Conservation (phyloP, 2,113 vertebrate species). For the Pygoscelis antarcticus region DNA sequence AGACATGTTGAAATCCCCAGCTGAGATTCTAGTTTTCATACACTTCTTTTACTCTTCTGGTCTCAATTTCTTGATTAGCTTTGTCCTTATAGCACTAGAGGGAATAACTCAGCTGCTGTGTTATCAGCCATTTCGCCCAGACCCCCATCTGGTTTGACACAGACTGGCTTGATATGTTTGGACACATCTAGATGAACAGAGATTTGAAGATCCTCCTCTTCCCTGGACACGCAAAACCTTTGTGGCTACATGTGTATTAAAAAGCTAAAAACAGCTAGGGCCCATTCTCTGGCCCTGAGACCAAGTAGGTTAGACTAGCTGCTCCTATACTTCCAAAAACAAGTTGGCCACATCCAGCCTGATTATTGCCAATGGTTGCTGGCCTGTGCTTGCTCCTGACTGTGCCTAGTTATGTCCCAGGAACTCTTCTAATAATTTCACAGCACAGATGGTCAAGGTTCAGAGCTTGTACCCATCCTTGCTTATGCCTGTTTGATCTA, state of each 20-base stretch:
- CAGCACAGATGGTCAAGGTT: neutral
- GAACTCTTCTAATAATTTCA: neutral
- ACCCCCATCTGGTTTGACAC: neutral
- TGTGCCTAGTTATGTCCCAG: neutral
- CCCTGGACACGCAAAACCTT: rapidly evolving
- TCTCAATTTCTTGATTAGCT: neutral
- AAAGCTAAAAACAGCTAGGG: neutral
- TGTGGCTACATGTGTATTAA: neutral
- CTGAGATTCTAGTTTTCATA: neutral
- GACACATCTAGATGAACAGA: neutral
- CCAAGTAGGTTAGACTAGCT: neutral
- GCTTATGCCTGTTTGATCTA: neutral
- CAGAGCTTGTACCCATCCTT: neutral
- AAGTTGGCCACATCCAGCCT: neutral
- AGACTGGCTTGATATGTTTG: neutral
- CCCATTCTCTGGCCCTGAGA: neutral
- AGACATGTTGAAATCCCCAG: neutral
- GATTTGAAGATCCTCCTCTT: neutral
- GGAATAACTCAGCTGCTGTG: neutral
- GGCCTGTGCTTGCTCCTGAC: neutral
- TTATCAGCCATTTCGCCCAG: neutral
- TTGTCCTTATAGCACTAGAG: neutral
- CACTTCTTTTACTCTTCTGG: neutral
- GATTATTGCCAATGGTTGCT: neutral
- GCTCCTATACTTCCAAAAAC: neutral